Base-by-base conservation (phyloP, 1,140 invertebrate species). In the Ceratoteleas bidentatus region DNA sequence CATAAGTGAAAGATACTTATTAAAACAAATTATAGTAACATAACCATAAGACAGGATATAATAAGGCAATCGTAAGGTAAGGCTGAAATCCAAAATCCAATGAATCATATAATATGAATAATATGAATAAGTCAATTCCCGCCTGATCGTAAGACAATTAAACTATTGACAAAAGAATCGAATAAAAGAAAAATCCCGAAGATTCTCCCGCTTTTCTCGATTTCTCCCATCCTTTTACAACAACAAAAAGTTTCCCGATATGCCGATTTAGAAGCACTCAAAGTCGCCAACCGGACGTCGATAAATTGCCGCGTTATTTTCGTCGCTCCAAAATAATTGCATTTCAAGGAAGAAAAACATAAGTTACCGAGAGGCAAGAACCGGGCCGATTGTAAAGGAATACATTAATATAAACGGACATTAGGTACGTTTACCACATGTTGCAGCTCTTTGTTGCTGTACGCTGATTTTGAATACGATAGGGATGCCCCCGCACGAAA, bases 381-480 rank as follows among this genome's bases (percentile, higher is more conserved):
- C n/a, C n/a, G n/a, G n/a, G 50, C 50, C 57, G 10, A 64, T 70
- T 77, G 57, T 77, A 70, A 70, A 69, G 66, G 66, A 78, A 62
- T 70, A 65, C 66, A 77, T 69, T 76, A 77, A 64, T 57, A 61
- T 69, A 72, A 81, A 61, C 52, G 57, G 52, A 45, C 57, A 74
- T 74, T 64, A 65, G 84, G 60, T 38, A 64, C 87, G 87, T 81
- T 86, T 84, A 84, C 85, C 88, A 88, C 85, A 89, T 89, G 88
- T 87, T 86, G 86, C 85, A 58, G 54, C 14, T 78, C 61, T 84
- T 85, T 85, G 75, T 80, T 76, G 50, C 15, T 80, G 68, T 66
- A 69, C 66, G 66, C 53, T 79, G 83, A 81, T 84, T 79, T 47
- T 66, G 64, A 79, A 69, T 32, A 56, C 53, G 78, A 76, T 80